These are phyloP conservation scores for Ailuropoda melanoleuca DNA, from an alignment of 2,113 vertebrate species.

Conservation along the genomic window DNA sequence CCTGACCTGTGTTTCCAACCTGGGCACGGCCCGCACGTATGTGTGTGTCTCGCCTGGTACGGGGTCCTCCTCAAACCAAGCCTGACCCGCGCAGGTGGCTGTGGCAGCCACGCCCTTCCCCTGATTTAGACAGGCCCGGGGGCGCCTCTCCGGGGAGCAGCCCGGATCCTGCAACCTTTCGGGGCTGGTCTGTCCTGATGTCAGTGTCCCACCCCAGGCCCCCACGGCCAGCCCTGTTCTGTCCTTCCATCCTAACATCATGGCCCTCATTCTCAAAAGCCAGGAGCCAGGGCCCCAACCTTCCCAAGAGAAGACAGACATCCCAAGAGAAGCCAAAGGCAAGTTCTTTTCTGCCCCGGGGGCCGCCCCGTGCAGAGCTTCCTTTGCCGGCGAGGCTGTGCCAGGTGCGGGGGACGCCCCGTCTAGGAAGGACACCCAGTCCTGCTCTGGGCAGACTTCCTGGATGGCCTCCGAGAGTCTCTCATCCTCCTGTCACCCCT, in stretches of 20 bases:
- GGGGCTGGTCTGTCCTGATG: background rate
- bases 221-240: background rate
- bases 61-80: background rate
- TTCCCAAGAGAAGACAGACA: background rate
- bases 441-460: background rate
- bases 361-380: background rate
- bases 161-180: background rate
- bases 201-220: background rate
- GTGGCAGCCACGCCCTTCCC: background rate
- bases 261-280: background rate
- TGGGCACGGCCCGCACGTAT: fast-evolving
- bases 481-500: fast-evolving
- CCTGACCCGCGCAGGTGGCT: fast-evolving
- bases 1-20: background rate
- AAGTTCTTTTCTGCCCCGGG: background rate
- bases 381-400: background rate
- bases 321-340: background rate
- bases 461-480: background rate
- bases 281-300: background rate
- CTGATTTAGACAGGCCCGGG: background rate
- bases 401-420: fast-evolving
- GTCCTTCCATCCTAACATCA: background rate
- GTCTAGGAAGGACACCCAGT: background rate
- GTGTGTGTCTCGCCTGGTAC: background rate
- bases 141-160: background rate